These are phyloP conservation scores for Euzetes globulus DNA, from an alignment of 2,888 invertebrate species.

Conservation along the genomic window DNA sequence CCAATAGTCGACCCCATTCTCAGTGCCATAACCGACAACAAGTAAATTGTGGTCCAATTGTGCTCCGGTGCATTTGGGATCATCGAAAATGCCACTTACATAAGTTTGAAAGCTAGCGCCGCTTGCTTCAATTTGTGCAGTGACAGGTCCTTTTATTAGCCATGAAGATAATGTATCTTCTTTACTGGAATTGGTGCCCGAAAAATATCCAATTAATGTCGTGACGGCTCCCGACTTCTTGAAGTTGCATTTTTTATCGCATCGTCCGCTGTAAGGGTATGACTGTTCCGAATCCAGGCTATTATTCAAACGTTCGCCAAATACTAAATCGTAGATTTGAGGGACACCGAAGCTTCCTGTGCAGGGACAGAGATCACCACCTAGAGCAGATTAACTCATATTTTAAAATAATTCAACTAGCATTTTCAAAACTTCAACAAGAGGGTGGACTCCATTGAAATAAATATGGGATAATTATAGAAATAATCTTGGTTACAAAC, in stretches of 20 bases:
- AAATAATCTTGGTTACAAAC: background rate
- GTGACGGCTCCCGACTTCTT: background rate
- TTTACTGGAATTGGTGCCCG: too few relatives aligned
- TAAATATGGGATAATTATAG: too few relatives aligned
- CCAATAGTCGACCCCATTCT: constrained; percentile 6
- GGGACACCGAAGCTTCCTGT: background rate
- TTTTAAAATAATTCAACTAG: background rate
- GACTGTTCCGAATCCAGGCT: background rate
- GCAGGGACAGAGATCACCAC: background rate
- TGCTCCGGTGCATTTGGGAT: background rate
- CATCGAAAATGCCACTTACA: background rate
- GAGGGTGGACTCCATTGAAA: too few relatives aligned
- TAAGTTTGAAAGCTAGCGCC: background rate
- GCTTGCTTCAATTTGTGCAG: background rate
- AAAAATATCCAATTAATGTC: background rate
- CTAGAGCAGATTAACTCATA: background rate
- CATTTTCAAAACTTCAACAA: too few relatives aligned
- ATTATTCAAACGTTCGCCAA: background rate
- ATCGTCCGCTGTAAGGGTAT: background rate
- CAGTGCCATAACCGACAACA: constrained; percentile 7
- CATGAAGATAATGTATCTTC: background rate
- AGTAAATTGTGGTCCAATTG: background rate
- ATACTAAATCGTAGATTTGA: background rate
- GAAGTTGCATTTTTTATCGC: background rate
- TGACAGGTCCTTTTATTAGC: background rate